phyloP scores from a whole-genome alignment of 2,888 invertebrate species.

The Megaustenia siamemsis region DNA sequence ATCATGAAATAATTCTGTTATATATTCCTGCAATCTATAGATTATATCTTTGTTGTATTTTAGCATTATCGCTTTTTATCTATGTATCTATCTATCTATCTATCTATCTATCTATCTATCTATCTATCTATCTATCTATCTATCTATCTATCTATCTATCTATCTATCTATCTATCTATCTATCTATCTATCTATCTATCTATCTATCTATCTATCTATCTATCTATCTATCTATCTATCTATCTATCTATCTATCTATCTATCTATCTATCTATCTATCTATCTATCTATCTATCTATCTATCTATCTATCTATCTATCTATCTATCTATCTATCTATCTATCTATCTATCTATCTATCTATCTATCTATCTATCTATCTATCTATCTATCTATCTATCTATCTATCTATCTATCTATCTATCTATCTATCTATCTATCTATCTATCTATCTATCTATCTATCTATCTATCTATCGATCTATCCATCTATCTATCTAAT shows the following conservation, averaged over 20 bases:
- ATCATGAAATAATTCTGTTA: too few relatives aligned
- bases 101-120: constrained; percentile 9
- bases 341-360: too few relatives aligned
- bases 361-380: too few relatives aligned
- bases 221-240: constrained; percentile 9
- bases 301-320: not conserved
- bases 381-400: too few relatives aligned
- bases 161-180: constrained; percentile 4
- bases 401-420: too few relatives aligned
- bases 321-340: too few relatives aligned
- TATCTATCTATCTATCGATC: not conserved
- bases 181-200: not conserved
- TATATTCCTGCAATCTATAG: too few relatives aligned
- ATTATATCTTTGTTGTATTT: not conserved
- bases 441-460: not conserved
- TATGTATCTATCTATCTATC: constrained; percentile 9
- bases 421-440: not conserved
- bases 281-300: constrained; percentile 9
- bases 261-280: constrained; percentile 9
- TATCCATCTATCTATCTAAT: too few relatives aligned
- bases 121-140: constrained; percentile 9
- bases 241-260: constrained; percentile 9
- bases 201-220: constrained; percentile 9
- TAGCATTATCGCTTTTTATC: not conserved
- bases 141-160: constrained; percentile 9